Evolutionary conservation across 2,797 vertebrate species (phyloP).

Genomic region (Enteromius afrohamiltoni): DNA sequence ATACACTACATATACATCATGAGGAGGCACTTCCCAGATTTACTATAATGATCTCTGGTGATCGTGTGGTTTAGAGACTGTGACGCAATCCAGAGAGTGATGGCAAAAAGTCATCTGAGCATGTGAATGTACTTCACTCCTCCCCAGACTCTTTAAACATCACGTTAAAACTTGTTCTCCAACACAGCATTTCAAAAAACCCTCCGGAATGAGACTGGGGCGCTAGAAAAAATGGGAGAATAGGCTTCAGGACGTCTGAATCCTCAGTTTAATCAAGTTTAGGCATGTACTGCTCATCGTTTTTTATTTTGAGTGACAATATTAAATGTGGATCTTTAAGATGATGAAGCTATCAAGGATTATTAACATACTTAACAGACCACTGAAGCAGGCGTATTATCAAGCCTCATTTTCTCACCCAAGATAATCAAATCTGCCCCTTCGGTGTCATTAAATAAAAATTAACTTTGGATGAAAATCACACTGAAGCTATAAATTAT

Average conservation of each 20-base stretch:
- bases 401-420: neutral
- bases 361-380: neutral
- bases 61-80: neutral
- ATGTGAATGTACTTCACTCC: neutral
- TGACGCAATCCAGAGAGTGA: neutral
- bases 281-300: neutral
- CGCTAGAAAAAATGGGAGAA: neutral
- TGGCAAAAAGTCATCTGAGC: slow-evolving; percentile 1
- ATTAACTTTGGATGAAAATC: neutral
- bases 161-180: slow-evolving; percentile 1
- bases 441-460: neutral
- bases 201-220: neutral
- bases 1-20: neutral
- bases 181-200: neutral
- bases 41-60: neutral
- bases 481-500: neutral
- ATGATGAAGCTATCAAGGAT: neutral
- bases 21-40: neutral
- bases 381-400: neutral
- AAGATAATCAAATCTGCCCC: neutral
- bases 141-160: neutral
- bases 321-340: neutral
- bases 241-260: neutral
- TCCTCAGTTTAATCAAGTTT: neutral
- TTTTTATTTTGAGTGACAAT: neutral